Percentiles rank a stretch among this genome's conserved stretches.
These are phyloP conservation scores for Myioborus miniatus DNA, from an alignment of 2,797 vertebrate genomes.

Conservation along the genomic window DNA sequence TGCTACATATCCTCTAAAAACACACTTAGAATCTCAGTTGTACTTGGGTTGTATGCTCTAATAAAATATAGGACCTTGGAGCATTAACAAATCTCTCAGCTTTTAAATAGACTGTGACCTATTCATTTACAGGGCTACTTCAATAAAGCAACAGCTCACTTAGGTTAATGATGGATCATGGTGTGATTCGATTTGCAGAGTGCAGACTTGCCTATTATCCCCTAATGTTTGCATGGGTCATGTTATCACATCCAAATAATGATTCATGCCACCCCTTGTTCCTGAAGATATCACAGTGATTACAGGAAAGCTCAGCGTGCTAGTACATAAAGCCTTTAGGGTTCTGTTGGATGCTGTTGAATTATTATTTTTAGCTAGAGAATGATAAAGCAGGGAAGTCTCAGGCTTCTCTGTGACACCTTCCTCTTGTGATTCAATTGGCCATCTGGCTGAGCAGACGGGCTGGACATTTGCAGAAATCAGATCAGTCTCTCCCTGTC, in stretches of 20 bases:
- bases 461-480: conserved; percentile 73
- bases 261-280: conserved; percentile 68
- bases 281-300: conserved; percentile 61
- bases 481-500: conserved; percentile 33
- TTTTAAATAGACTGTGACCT: conserved; percentile 76
- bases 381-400: conserved; percentile 35
- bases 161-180: conserved; percentile 83
- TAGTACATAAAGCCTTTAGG: conserved; percentile 39
- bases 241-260: conserved; percentile 79
- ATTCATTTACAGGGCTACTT: conserved; percentile 70
- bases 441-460: conserved; percentile 81
- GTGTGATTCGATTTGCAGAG: conserved; percentile 74
- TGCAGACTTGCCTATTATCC: conserved; percentile 76
- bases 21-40: not conserved
- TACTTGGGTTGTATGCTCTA: conserved; percentile 19
- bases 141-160: conserved; percentile 73
- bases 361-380: conserved; percentile 54
- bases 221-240: conserved; percentile 77
- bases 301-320: conserved; percentile 71
- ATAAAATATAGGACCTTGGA: conserved; percentile 56
- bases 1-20: not conserved
- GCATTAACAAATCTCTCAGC: conserved; percentile 72
- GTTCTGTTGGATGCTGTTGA: conserved; percentile 55
- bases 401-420: conserved; percentile 67
- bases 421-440: conserved; percentile 62